Conservation (phyloP, 2,113 vertebrate genomes). For the Passerina amoena region DNA sequence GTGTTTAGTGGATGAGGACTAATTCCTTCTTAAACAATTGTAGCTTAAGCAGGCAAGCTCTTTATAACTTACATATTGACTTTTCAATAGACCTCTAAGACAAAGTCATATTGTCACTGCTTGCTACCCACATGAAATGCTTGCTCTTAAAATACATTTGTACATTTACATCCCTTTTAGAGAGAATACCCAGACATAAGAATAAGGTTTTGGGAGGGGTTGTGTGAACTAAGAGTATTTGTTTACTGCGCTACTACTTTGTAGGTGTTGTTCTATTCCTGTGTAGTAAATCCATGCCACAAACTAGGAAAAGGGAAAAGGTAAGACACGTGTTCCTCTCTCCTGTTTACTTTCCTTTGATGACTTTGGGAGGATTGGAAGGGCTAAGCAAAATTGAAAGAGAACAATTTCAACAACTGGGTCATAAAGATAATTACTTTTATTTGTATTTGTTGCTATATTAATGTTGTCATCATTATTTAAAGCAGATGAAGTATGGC, state of each 20-base stretch:
- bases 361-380: neutral
- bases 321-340: neutral
- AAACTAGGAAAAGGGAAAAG: neutral
- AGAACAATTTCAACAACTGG: neutral
- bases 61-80: neutral
- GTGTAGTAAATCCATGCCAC: neutral
- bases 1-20: neutral
- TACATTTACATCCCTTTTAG: neutral
- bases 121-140: neutral
- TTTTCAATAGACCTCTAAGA: neutral
- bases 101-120: neutral
- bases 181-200: neutral
- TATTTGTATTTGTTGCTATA: neutral
- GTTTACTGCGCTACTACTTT: neutral
- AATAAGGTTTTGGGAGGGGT: neutral
- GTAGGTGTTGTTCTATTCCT: neutral
- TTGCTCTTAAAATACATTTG: neutral
- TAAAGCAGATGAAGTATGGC: neutral
- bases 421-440: neutral
- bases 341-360: neutral
- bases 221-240: neutral
- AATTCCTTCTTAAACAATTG: neutral
- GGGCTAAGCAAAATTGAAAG: neutral
- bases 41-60: neutral
- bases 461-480: neutral